These are phyloP conservation scores for Oophaga pumilio DNA, from an alignment of 2,113 vertebrate species.

Conservation along the genomic window DNA sequence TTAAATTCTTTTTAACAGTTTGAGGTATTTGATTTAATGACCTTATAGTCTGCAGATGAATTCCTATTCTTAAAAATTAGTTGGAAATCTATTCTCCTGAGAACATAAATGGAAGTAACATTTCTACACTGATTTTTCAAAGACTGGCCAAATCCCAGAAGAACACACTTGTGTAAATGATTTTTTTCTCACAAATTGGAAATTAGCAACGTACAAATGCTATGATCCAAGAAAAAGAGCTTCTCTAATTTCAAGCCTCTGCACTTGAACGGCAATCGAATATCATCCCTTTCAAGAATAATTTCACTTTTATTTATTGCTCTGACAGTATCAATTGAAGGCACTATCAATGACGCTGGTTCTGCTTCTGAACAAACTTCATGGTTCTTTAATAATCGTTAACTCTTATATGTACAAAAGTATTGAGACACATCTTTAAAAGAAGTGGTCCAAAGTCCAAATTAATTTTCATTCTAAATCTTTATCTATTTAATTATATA, in stretches of 20 bases:
- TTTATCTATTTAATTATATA: no score
- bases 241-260: constrained; percentile 20
- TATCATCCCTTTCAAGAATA: background rate
- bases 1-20: constrained; percentile 73
- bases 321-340: no score
- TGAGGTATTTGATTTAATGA: constrained; percentile 73
- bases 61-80: constrained; percentile 60
- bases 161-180: constrained; percentile 22
- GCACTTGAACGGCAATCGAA: constrained; percentile 3
- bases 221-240: constrained; percentile 1
- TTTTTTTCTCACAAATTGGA: constrained; percentile 44
- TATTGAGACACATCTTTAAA: no score
- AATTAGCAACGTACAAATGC: constrained; percentile 37
- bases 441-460: no score
- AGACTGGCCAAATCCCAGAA: constrained; percentile 34
- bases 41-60: constrained; percentile 73
- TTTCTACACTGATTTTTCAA: constrained; percentile 45
- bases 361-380: no score
- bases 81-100: constrained; percentile 25
- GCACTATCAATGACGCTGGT: no score
- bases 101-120: constrained; percentile 33
- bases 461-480: no score
- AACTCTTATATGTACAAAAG: no score
- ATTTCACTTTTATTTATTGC: background rate
- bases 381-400: no score